Base-by-base conservation (phyloP, 2,797 vertebrate genomes). In the Mergus octosetaceus region DNA sequence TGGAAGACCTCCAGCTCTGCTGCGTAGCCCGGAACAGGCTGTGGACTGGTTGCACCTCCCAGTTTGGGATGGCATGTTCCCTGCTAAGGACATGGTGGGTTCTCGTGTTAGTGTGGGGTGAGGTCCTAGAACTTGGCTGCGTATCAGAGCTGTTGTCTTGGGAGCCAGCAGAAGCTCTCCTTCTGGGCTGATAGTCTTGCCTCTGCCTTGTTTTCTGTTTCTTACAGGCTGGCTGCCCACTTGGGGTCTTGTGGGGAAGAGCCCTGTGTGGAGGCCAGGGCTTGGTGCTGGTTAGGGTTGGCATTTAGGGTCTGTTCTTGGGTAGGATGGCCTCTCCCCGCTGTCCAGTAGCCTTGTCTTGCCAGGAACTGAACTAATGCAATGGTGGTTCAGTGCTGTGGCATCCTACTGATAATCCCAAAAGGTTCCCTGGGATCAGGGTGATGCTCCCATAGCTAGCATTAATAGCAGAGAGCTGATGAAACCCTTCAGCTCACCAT, bases 41-140 rank as follows among this genome's bases (percentile, higher is more conserved):
- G 18, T 45, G 47, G 21, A 28, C 10, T 9, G 21, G 15, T 54
- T 25, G 41, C 19, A 22, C 14, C 61, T 74, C 11, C 24, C 38
- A 2, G 10, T 57, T 18, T 82, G 89, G 49, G 53, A 19, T 36
- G 34, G 24, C 30, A 6, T 6, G 1, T 61, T 43, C 39, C 14
- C 9, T 41, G 36, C 19, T 5, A 24, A 38, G 39, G 30, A 30
- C 0, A 0, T 32, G 60, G 9, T 36, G 16, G 17, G 22, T n/a
- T 47, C 60, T 14, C 34, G 38, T 13, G 2, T 4, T 72, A 27
- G 13, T 17, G 8, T 53, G 45, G n/a, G 28, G 22, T 34, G 2
- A 3, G 47, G 16, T 57, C 21, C 49, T 65, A 41, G 22, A 25
- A 4, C 0, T 0, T 6, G 30, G 36, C 43, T 0, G 0, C 36